Evolutionary conservation across 2,888 invertebrate genomes (phyloP).

Genomic region (Drosophila phalerata): DNA sequence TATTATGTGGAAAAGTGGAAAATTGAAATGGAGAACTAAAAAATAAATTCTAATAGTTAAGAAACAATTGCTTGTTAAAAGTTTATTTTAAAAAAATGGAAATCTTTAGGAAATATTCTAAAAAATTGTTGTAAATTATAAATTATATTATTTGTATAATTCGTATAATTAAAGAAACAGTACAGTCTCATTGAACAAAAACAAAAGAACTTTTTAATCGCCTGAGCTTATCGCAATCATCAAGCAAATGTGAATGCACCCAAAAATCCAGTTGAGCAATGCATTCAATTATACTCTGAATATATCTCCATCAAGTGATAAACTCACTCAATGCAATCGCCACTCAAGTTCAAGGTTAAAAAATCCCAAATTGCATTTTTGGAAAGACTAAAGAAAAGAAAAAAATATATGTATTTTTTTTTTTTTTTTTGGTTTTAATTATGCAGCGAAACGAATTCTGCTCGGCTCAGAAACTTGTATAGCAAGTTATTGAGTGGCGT

Average conservation of each 20-base stretch:
- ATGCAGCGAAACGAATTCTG: constrained; percentile 43
- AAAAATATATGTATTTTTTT: constrained; percentile 14
- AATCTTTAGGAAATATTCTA: not conserved
- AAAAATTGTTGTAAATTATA: not conserved
- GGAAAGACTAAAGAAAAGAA: constrained; percentile 11
- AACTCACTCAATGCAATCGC: constrained; percentile 43
- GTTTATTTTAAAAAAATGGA: not conserved
- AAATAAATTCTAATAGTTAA: too few species aligned
- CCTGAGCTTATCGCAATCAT: constrained; percentile 11
- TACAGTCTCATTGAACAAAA: constrained; percentile 10
- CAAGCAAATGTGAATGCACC: constrained; percentile 1
- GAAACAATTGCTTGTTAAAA: not conserved
- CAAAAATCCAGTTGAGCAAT: constrained; percentile 13
- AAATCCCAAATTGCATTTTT: constrained; percentile 40
- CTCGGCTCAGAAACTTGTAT: constrained; percentile 22
- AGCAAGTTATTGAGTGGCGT: constrained; percentile 15
- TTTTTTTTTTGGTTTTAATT: constrained; percentile 51
- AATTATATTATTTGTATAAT: not conserved
- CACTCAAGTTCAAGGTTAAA: constrained; percentile 67
- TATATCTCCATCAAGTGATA: constrained; percentile 10
- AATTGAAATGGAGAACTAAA: constrained; percentile 1
- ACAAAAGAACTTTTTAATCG: constrained; percentile 13
- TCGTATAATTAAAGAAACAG: not conserved
- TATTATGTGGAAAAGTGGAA: constrained; percentile 37
- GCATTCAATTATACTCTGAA: constrained; percentile 13